Evolutionary conservation across 2,888 invertebrate genomes (phyloP).

Genomic region (Drosophila sordidula): DNA sequence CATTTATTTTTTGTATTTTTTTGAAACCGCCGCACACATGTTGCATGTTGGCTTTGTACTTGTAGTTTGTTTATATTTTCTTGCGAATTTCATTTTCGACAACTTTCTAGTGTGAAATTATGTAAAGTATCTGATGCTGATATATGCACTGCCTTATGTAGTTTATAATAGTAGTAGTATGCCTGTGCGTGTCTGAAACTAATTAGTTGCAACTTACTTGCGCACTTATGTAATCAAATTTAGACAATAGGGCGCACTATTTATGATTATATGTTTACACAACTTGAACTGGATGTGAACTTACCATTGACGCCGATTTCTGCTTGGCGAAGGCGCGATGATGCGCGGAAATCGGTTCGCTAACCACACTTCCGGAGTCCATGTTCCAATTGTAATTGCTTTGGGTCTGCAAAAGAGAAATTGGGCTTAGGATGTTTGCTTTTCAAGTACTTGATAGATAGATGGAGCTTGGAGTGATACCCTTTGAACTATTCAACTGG

Average conservation of each 20-base stretch:
- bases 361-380: constrained; percentile 84
- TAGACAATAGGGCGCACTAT: constrained; percentile 63
- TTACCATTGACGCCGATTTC: constrained; percentile 85
- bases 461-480: neutral
- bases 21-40: constrained; percentile 12
- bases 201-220: constrained; percentile 53
- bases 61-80: constrained; percentile 32
- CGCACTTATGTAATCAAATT: constrained; percentile 71
- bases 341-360: constrained; percentile 84
- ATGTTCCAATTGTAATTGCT: constrained; percentile 54
- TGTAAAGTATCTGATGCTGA: constrained; percentile 61
- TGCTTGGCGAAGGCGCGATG: constrained; percentile 84
- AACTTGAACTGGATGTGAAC: constrained; percentile 48
- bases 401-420: constrained; percentile 7
- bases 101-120: constrained; percentile 78
- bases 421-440: neutral
- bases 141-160: constrained; percentile 11
- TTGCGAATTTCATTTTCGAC: constrained; percentile 69
- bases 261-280: constrained; percentile 32
- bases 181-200: constrained; percentile 63
- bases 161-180: no score
- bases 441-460: no score
- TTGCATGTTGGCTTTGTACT: constrained; percentile 36
- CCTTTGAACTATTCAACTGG: constrained; percentile 36
- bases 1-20: constrained; percentile 6